A percentile compares a stretch with the other conserved stretches of the same genome.
phyloP scores from a whole-genome alignment of 2,888 invertebrate genomes.

The Pegoplata infirma region DNA sequence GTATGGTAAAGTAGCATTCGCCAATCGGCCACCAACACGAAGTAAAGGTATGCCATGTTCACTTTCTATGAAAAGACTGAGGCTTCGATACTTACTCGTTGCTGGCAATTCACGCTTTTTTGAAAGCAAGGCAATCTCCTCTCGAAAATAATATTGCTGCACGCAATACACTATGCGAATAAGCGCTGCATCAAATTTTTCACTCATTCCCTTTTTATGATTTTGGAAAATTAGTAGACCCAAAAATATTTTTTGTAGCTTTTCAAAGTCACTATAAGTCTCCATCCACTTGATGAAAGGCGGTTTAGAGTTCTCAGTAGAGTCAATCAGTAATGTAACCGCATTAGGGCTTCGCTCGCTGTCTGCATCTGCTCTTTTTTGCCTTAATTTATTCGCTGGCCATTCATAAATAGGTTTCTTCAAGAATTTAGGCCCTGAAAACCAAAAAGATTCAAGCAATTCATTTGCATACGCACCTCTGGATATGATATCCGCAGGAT shows the following conservation, averaged over 20 bases:
- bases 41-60: slow-evolving; percentile 22
- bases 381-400: slow-evolving; percentile 12
- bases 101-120: slow-evolving; percentile 4
- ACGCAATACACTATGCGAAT: slow-evolving; percentile 35
- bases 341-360: neutral
- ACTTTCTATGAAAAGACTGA: slow-evolving; percentile 35
- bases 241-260: no score
- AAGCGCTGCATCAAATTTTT: slow-evolving; percentile 4
- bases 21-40: slow-evolving; percentile 17
- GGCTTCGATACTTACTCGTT: neutral
- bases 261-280: no score
- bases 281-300: no score
- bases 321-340: neutral
- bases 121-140: neutral
- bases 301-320: neutral
- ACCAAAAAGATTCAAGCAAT: slow-evolving; percentile 13
- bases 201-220: no score
- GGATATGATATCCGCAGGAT: slow-evolving; percentile 19
- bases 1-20: slow-evolving; percentile 10
- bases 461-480: slow-evolving; percentile 25
- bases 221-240: no score
- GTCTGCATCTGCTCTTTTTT: neutral
- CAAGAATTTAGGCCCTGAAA: slow-evolving; percentile 13
- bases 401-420: neutral
- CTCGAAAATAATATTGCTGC: slow-evolving; percentile 28